These are phyloP conservation scores for Myxocyprinus asiaticus DNA, from an alignment of 2,113 vertebrate species.

Conservation along the genomic window DNA sequence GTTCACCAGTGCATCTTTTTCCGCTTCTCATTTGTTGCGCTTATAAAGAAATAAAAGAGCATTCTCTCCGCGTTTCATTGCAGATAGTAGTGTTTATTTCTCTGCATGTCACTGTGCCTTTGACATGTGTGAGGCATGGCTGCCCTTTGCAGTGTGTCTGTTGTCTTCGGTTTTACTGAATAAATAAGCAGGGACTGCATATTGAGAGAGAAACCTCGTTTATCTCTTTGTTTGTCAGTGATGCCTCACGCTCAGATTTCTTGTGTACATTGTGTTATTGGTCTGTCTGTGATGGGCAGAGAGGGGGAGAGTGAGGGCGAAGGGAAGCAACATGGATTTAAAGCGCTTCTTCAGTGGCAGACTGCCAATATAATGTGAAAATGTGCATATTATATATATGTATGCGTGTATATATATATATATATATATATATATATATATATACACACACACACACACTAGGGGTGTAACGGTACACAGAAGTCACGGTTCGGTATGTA, in stretches of 20 bases:
- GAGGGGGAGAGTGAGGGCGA: neutral
- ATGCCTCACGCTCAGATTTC: slow-evolving; percentile 36
- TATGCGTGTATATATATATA: too few species aligned
- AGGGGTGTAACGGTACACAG: too few species aligned
- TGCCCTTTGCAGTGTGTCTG: slow-evolving; percentile 47
- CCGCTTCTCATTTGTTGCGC: neutral
- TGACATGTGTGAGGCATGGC: slow-evolving; percentile 43
- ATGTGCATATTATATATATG: too few species aligned
- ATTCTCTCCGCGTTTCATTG: neutral
- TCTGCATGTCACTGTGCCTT: slow-evolving; percentile 23
- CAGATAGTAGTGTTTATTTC: slow-evolving; percentile 34
- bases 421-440: too few species aligned
- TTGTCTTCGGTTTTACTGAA: slow-evolving; percentile 47
- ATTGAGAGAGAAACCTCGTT: slow-evolving; percentile 42
- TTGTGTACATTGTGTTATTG: slow-evolving; percentile 43
- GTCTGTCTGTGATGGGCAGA: slow-evolving; percentile 25
- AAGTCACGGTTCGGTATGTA: too few species aligned
- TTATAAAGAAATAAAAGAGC: neutral
- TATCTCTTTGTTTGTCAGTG: slow-evolving; percentile 44
- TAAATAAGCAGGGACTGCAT: slow-evolving; percentile 43
- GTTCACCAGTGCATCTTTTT: slow-evolving; percentile 27
- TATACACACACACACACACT: too few species aligned
- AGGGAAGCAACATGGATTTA: slow-evolving; percentile 9
- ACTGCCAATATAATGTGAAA: too few species aligned
- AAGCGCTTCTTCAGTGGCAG: neutral